Base-by-base conservation (phyloP, 2,113 vertebrate genomes). In the Tylochromis polylepis region DNA sequence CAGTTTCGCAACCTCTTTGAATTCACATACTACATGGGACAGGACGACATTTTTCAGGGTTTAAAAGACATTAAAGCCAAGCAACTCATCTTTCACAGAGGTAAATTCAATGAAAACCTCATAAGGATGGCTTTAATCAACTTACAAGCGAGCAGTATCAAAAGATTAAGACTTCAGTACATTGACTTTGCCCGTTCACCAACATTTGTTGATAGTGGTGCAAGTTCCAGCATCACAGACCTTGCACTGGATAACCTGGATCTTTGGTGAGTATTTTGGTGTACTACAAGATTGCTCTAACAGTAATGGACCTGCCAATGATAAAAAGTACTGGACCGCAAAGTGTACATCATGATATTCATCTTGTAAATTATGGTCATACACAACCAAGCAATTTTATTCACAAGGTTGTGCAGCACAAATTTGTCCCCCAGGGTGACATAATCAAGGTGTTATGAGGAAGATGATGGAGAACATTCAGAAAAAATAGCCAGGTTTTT, bases 1-100 rank as follows among this genome's bases (percentile, higher is more conserved):
- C 96, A 96, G 22, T 97, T 98, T 83, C 95, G 97, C 0, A 97
- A 97, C 84, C 94, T 97, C 83, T 98, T 98, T 51, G 97, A 97
- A 88, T 97, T 97, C 88, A 96, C 38, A 51, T 97, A 97, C 89
- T 98, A 97, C 89, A 55, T 46, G 2, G 92, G 81, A 1, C 3
- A 78, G 0, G 12, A 87, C 1, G 96, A 97, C 31, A 93, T 97
- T 84, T 97, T 98, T 55, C 75, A 90, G 6, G 93, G 94, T 38
- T 88, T 98, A 57, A 85, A 89, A 1, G 6, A 93, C 5, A 53
- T 97, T 11, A 82, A 2, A 3, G 51, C 93, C 2, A 2, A 87
- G 49, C 88, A 95, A 72, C 67, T 98, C 77, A 93, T 96, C 72
- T 97, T 98, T 78, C 95, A 95, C 93, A 92, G 97, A 59, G 97